phyloP scores from a whole-genome alignment of 2,888 invertebrate species.

The Drosophila helvetica region DNA sequence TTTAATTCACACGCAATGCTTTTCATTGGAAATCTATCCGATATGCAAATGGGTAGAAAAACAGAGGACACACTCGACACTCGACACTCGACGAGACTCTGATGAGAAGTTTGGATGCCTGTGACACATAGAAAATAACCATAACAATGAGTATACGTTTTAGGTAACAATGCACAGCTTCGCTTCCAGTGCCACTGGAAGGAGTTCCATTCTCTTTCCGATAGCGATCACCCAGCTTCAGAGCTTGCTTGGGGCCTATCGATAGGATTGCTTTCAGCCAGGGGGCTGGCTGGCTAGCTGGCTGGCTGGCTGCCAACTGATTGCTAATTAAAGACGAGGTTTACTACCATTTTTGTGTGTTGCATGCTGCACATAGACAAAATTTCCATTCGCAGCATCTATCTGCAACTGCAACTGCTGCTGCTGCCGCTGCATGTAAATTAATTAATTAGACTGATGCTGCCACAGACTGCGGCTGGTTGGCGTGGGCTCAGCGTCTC shows the following conservation, averaged over 20 bases:
- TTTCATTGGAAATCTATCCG: slow-evolving; percentile 63
- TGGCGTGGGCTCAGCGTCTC: slow-evolving; percentile 55
- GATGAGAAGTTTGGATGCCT: slow-evolving; percentile 6
- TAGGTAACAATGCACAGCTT: not conserved
- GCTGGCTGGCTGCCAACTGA: not conserved
- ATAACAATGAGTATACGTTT: slow-evolving; percentile 30
- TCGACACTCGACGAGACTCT: not conserved
- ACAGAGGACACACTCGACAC: not conserved
- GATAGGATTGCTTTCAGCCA: not conserved
- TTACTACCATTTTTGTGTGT: slow-evolving; percentile 21
- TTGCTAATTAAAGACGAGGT: not conserved
- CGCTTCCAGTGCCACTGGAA: too few species aligned
- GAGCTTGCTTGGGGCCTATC: not conserved
- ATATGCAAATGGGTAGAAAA: slow-evolving; percentile 60
- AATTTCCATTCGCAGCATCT: slow-evolving; percentile 33
- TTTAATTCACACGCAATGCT: slow-evolving; percentile 68
- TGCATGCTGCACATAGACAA: slow-evolving; percentile 35
- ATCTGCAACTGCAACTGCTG: slow-evolving; percentile 25
- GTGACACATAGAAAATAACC: slow-evolving; percentile 5
- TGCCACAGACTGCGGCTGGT: slow-evolving; percentile 15
- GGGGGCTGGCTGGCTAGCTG: too few species aligned
- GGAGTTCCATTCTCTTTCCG: not conserved
- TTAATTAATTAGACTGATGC: slow-evolving; percentile 71
- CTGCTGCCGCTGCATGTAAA: slow-evolving; percentile 64
- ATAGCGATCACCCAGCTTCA: not conserved